These are phyloP conservation scores for Acanthisitta chloris DNA, from an alignment of 2,113 vertebrate species.

Conservation along the genomic window DNA sequence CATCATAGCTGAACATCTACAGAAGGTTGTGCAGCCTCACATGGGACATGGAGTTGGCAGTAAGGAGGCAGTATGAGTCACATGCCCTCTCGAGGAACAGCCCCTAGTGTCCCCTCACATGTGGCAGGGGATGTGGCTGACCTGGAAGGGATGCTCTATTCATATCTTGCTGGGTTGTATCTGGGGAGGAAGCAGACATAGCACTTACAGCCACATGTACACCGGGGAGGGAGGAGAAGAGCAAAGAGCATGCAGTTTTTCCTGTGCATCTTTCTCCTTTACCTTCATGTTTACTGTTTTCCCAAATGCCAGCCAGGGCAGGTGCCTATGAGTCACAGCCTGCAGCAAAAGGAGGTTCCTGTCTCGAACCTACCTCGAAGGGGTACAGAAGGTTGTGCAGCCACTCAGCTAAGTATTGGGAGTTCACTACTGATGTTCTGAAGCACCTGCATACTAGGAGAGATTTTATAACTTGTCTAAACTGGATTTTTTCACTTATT, in stretches of 20 bases:
- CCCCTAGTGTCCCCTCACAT: no score
- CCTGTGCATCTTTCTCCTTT: not conserved
- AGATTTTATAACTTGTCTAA: not conserved
- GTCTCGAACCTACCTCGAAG: rapidly evolving
- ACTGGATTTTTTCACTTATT: not conserved
- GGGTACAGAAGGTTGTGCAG: not conserved
- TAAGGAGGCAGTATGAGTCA: not conserved
- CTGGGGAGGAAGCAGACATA: not conserved
- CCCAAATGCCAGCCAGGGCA: not conserved
- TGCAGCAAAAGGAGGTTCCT: not conserved
- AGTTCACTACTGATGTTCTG: not conserved
- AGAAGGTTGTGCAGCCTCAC: not conserved
- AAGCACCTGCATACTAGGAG: rapidly evolving
- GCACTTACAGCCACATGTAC: rapidly evolving
- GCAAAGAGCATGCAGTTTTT: not conserved
- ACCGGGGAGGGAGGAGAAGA: not conserved
- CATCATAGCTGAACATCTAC: rapidly evolving
- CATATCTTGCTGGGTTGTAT: not conserved
- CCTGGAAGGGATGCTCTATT: not conserved
- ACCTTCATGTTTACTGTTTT: not conserved
- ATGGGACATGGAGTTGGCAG: rapidly evolving
- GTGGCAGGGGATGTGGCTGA: not conserved
- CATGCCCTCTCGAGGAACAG: not conserved
- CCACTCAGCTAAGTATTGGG: not conserved
- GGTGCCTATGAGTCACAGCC: not conserved